Conservation (phyloP, 2,797 vertebrate species). For the Falco rusticolus region DNA sequence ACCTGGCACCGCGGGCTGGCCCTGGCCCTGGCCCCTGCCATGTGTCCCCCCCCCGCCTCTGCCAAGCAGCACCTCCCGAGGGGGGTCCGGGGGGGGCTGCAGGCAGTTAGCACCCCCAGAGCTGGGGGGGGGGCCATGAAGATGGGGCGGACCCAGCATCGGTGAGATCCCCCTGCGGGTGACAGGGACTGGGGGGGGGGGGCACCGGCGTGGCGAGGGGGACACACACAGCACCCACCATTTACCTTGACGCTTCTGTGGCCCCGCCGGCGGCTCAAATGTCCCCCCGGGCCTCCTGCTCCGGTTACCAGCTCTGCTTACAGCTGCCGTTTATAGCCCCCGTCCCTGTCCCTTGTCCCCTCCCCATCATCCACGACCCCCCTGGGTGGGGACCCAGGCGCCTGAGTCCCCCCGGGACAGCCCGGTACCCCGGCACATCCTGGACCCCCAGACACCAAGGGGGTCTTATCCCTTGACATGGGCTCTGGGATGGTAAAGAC, state of each 20-base stretch:
- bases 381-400: neutral
- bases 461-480: accelerated
- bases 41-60: too few relatives aligned
- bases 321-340: slow-evolving; percentile 61
- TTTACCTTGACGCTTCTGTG: slow-evolving; percentile 13
- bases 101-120: neutral
- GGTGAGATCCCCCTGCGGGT: neutral
- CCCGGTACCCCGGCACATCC: neutral
- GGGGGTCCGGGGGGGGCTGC: neutral
- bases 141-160: accelerated
- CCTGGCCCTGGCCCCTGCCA: neutral
- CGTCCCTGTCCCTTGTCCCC: neutral
- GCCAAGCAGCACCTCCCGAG: neutral
- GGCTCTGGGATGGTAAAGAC: neutral
- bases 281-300: slow-evolving; percentile 42
- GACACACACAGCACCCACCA: neutral
- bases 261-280: slow-evolving; percentile 21
- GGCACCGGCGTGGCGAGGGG: accelerated
- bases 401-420: neutral
- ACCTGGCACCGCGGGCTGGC: slow-evolving; percentile 32
- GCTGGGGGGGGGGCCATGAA: neutral
- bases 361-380: neutral
- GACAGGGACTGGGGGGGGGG: neutral
- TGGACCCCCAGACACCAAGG: neutral
- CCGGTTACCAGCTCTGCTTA: slow-evolving; percentile 55